Percentiles rank a stretch among this genome's conserved stretches.
Evolutionary conservation across 2,888 invertebrate genomes (phyloP).

Genomic region (Congeria kusceri): DNA sequence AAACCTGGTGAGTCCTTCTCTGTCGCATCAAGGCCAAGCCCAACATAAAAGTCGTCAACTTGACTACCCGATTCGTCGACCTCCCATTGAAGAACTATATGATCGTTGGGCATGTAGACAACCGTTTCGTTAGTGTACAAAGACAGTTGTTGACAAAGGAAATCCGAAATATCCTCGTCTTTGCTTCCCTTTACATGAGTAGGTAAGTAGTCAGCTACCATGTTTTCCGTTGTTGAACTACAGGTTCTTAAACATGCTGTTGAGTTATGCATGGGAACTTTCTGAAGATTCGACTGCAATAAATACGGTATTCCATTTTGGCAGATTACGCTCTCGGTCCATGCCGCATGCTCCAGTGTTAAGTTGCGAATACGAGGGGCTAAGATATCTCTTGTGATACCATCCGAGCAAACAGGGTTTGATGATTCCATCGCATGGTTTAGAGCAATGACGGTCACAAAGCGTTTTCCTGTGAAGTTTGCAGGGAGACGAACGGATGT

Average conservation of each 20-base stretch:
- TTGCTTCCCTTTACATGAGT: neutral
- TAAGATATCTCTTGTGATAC: constrained; percentile 66
- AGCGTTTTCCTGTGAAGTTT: constrained; percentile 33
- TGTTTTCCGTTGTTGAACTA: neutral
- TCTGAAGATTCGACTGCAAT: constrained; percentile 1
- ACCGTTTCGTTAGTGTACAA: constrained; percentile 6
- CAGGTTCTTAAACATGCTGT: neutral
- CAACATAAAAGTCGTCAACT: constrained; percentile 57
- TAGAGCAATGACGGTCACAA: constrained; percentile 21
- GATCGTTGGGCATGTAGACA: constrained; percentile 60
- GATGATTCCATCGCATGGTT: constrained; percentile 63
- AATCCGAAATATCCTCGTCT: constrained; percentile 21
- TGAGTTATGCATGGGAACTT: neutral
- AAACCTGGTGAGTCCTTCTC: constrained; percentile 46
- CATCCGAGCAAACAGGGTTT: constrained; percentile 72
- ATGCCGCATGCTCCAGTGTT: constrained; percentile 45
- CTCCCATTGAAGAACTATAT: constrained; percentile 59
- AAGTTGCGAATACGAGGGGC: constrained; percentile 59
- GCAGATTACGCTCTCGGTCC: constrained; percentile 48
- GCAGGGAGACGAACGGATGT: constrained; percentile 38
- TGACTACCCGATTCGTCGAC: constrained; percentile 59
- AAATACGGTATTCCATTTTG: constrained; percentile 28
- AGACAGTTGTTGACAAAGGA: constrained; percentile 24
- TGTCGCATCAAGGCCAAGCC: constrained; percentile 44
- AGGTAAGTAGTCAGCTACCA: neutral